phyloP scores from a whole-genome alignment of 2,888 invertebrate genomes.

The Cosmorhoe ocellata region DNA sequence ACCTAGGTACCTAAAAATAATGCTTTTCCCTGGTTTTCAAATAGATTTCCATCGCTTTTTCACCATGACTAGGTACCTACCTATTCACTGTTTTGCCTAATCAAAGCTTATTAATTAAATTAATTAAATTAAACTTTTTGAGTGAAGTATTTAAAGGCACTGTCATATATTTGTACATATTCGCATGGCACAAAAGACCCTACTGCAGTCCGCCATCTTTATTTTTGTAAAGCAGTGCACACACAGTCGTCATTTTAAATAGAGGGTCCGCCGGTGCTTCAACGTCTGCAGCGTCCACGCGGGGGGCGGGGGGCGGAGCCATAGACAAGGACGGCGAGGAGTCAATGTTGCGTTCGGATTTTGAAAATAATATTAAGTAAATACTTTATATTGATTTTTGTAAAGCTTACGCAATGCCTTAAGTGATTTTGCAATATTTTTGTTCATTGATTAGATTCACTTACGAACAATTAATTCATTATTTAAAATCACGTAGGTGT shows the following conservation, averaged over 20 bases:
- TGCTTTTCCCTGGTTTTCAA: no score
- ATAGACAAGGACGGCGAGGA: slow-evolving; percentile 56
- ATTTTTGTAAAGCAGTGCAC: slow-evolving; percentile 72
- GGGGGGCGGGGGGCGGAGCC: slow-evolving; percentile 60
- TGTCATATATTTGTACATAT: slow-evolving; percentile 33
- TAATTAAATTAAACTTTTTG: not conserved
- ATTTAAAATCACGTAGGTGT: no score
- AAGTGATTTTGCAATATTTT: no score
- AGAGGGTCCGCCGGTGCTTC: slow-evolving; percentile 41
- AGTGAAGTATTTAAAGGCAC: slow-evolving; percentile 11
- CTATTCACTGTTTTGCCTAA: no score
- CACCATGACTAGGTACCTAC: no score
- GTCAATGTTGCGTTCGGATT: slow-evolving; percentile 50
- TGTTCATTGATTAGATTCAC: no score
- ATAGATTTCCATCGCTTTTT: no score
- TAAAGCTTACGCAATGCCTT: not conserved
- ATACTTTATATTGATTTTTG: not conserved
- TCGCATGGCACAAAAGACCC: slow-evolving; percentile 30
- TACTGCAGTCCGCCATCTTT: slow-evolving; percentile 71
- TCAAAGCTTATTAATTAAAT: no score
- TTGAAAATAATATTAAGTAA: slow-evolving; percentile 26
- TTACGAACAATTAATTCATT: no score
- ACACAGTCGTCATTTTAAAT: slow-evolving; percentile 55
- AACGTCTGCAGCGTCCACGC: slow-evolving; percentile 48
- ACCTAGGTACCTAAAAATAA: no score